Evolutionary conservation across 2,888 invertebrate genomes (phyloP), one percentile per base, ranked within the genome.

Genomic region (Drosophila mettleri): DNA sequence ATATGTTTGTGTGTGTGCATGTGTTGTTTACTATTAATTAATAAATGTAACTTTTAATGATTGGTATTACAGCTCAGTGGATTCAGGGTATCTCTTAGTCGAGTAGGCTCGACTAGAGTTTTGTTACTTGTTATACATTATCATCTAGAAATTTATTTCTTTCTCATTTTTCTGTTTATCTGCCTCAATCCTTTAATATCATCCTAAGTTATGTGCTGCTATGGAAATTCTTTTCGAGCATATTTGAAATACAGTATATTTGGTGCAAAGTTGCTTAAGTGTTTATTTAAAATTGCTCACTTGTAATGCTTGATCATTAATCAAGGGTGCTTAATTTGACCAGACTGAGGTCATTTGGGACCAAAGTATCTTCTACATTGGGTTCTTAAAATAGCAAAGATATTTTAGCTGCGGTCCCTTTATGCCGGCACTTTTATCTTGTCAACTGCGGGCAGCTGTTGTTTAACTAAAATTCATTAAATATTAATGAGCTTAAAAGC

Each of bases 401-500:
- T 55, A 52, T 39, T 62, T 67, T 57, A 53, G 20, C 63, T 62
- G 74, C 16, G 61, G 73, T 67, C 38, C 43, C 38, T 33, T 69
- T 46, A 18, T 22, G 66, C 18, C 27, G 39, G 9, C 6, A 29
- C 59, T 49, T 49, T 69, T 52, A 18, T 51, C 45, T 43, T 57
- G 69, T 43, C 59, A 41, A 16, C 18, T 14, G 41, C 84, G 53
- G 81, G 29, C 86, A 88, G 74, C 80, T 85, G 85, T 55, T 54
- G 36, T 46, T 76, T 58, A 57, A 66, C 59, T 38, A 29, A 62
- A 82, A 65, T 77, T 79, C 73, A 85, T 85, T 89, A 88, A 87
- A 79, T 69, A 77, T 88, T 89, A 89, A 85, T 79, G 88, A 79
- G 68, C 54, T 77, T 75, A 69, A 79, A 66, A 85, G 86, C 73